Base-by-base conservation (phyloP, 2,797 vertebrate species). In the Characodon lateralis region DNA sequence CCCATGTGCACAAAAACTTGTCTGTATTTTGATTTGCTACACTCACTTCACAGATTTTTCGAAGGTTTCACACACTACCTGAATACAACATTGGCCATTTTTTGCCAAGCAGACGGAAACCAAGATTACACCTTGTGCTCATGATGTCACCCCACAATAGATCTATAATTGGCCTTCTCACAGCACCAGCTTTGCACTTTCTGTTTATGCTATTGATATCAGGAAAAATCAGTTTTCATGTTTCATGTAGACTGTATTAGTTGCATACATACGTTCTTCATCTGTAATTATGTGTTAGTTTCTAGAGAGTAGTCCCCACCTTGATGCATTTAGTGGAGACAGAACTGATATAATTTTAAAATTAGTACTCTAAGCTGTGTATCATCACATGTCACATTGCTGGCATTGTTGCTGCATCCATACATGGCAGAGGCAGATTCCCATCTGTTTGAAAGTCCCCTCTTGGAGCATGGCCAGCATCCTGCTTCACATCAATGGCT, bases 401-500 rank as follows among this genome's bases (percentile, higher is more conserved):
- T 85, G 73, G 71, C 87, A 81, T 93, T 92, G 83, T 92, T 90
- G 85, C 80, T 82, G 83, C 91, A 93, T 93, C 90, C 76, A 87
- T 83, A 88, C 85, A 94, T 93, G 87, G 86, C 85, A 92, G 55
- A 80, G 87, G 87, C 89, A 83, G 71, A 66, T 86, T 90, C 89
- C 83, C 92, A 86, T 85, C 91, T 94, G 85, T 85, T 87, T 95
- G 75, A 93, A 96, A 93, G 86, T 94, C 84, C 85, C 95, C 5
- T 72, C 71, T 69, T 93, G 91, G 93, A 91, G 85, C 20, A 22
- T 56, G 7, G 89, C 93, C 94, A 95, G 76, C 84, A 77, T 39
- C 31, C 74, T 84, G 79, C 85, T 86, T 88, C 82, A 68, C 87
- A 86, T 89, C 87, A 90, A 92, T 90, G 81, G 72, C 83, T 91